These are phyloP conservation scores for Tanaodytes sp. DNA, from an alignment of 2,888 invertebrate genomes.

Conservation along the genomic window DNA sequence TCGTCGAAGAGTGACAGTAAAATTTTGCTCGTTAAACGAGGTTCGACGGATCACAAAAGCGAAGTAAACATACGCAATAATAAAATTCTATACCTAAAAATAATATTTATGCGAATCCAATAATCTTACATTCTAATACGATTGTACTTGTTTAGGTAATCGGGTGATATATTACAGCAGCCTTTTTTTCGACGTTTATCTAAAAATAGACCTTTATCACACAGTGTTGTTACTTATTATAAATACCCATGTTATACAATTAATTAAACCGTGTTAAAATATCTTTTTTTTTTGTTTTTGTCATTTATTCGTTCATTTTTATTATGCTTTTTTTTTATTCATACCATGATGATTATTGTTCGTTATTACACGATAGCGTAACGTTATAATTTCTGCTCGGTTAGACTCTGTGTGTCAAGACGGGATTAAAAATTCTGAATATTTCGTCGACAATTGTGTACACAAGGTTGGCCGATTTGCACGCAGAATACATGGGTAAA, in stretches of 20 bases:
- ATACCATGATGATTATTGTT: too few relatives aligned
- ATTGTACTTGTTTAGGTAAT: slow-evolving; percentile 53
- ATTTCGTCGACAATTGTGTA: slow-evolving; percentile 28
- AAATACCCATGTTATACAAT: slow-evolving; percentile 35
- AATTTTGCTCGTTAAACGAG: too few relatives aligned
- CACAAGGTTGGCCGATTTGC: slow-evolving; percentile 3
- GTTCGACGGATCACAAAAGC: too few relatives aligned
- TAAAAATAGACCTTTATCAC: slow-evolving; percentile 54
- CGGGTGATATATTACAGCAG: slow-evolving; percentile 52
- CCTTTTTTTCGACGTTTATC: slow-evolving; percentile 49
- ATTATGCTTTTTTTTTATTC: too few relatives aligned
- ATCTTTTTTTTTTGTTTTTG: slow-evolving; percentile 29
- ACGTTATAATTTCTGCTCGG: too few relatives aligned
- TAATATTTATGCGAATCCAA: slow-evolving; percentile 23
- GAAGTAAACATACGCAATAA: slow-evolving; percentile 24
- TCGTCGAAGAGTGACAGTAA: too few relatives aligned
- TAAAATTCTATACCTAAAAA: slow-evolving; percentile 18
- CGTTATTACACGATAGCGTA: too few relatives aligned
- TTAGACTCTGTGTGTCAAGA: too few relatives aligned
- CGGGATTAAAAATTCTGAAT: slow-evolving; percentile 13
- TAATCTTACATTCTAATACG: slow-evolving; percentile 49
- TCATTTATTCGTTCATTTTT: too few relatives aligned
- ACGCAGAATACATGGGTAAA: slow-evolving; percentile 3
- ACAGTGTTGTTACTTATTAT: slow-evolving; percentile 42
- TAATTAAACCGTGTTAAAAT: slow-evolving; percentile 49